phyloP scores from a whole-genome alignment of 2,888 invertebrate genomes.

The Epistrophella euchroma region DNA sequence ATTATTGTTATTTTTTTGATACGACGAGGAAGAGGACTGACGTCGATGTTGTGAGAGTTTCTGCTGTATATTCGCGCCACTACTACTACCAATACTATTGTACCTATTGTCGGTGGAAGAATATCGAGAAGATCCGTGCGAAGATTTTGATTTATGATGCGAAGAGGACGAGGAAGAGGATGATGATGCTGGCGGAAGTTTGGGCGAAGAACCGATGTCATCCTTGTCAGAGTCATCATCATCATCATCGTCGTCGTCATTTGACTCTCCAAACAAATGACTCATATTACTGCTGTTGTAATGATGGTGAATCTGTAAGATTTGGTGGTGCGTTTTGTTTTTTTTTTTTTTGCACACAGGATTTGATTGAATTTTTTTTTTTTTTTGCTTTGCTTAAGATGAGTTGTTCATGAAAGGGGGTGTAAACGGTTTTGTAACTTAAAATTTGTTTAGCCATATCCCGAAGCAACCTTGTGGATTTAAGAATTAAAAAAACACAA shows the following conservation, averaged over 20 bases:
- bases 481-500: conserved; percentile 19
- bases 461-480: conserved; percentile 63
- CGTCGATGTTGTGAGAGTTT: conserved; percentile 71
- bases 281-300: conserved; percentile 78
- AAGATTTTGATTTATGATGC: conserved; percentile 67
- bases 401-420: conserved; percentile 56
- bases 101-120: conserved; percentile 69
- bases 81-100: conserved; percentile 59
- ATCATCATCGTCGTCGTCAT: conserved; percentile 79
- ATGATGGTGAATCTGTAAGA: conserved; percentile 78
- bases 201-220: conserved; percentile 53
- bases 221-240: conserved; percentile 76
- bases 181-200: conserved; percentile 57
- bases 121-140: conserved; percentile 69
- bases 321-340: conserved; percentile 68
- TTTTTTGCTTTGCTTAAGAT: conserved; percentile 62
- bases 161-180: conserved; percentile 63
- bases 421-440: conserved; percentile 41
- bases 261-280: conserved; percentile 80
- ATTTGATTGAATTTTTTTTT: conserved; percentile 64
- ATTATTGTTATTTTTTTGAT: conserved; percentile 62
- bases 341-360: conserved; percentile 67
- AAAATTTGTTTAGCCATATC: conserved; percentile 66
- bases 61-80: conserved; percentile 47
- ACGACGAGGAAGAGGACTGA: conserved; percentile 62